These are phyloP conservation scores for Microctenopoma stevenorrisi DNA, from an alignment of 2,797 vertebrate species.

Conservation along the genomic window DNA sequence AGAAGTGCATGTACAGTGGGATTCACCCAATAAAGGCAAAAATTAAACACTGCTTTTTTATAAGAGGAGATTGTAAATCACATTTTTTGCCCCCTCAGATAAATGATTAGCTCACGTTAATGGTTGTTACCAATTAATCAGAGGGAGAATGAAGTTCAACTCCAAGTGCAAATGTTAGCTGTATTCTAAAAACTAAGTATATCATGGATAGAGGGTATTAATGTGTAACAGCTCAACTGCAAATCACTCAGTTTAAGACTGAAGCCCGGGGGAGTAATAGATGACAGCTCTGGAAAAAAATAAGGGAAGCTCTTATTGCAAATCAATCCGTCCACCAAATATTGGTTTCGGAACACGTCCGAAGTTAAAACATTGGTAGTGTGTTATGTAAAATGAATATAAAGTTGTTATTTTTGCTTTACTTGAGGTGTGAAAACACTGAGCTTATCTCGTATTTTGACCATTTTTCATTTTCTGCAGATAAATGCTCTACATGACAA, in stretches of 20 bases:
- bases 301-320: no score
- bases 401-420: no score
- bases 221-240: constrained; percentile 28
- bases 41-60: constrained; percentile 16
- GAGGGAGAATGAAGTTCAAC: constrained; percentile 36
- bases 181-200: constrained; percentile 58
- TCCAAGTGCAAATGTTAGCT: constrained; percentile 73
- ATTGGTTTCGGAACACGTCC: no score
- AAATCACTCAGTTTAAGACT: constrained; percentile 39
- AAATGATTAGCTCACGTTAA: constrained; percentile 3
- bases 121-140: constrained; percentile 29
- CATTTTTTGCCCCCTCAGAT: neutral
- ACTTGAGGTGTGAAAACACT: no score
- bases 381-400: no score
- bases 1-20: constrained; percentile 32
- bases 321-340: no score
- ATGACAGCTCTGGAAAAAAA: neutral
- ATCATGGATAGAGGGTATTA: constrained; percentile 23
- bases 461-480: no score
- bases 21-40: constrained; percentile 27
- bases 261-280: constrained; percentile 44
- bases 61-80: constrained; percentile 6
- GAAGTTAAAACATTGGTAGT: no score
- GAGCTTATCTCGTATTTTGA: no score
- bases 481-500: no score